Conservation (phyloP, 1,140 invertebrate genomes). For the Trichomalopsis sarcophagae region DNA sequence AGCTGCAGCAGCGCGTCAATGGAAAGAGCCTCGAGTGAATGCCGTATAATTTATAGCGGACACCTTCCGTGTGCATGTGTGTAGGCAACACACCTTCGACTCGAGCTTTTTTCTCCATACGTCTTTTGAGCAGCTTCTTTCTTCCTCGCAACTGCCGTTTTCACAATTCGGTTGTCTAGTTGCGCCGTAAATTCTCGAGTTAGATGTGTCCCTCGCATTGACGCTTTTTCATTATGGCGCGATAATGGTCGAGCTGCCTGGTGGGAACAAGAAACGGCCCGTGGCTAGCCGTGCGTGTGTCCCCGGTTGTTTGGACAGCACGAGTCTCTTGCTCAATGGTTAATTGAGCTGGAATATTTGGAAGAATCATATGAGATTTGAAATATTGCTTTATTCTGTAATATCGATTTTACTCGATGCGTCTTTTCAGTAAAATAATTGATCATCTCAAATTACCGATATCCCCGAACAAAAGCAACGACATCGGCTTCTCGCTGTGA, state of each 20-base stretch:
- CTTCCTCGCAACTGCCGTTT: conserved; percentile 15
- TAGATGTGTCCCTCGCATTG: background rate
- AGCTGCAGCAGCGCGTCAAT: conserved; percentile 13
- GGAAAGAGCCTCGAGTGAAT: conserved; percentile 17
- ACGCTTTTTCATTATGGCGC: background rate
- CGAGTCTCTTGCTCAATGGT: background rate
- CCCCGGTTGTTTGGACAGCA: background rate
- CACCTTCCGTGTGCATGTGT: background rate
- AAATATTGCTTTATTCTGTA: too few relatives aligned
- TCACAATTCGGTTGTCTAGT: conserved; percentile 9
- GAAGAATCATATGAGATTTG: background rate
- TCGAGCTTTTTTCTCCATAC: background rate
- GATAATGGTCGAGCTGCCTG: background rate
- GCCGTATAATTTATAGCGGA: conserved; percentile 36
- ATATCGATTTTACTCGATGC: too few relatives aligned
- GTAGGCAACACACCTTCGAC: background rate
- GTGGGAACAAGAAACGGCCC: background rate
- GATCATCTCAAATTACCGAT: too few relatives aligned
- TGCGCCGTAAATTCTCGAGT: background rate
- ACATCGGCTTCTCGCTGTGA: background rate
- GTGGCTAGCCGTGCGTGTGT: background rate
- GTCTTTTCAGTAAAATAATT: background rate
- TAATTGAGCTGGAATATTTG: background rate
- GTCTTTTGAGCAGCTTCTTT: background rate
- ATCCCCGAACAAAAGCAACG: background rate